Evolutionary conservation across 2,888 invertebrate species (phyloP).

Genomic region (Drosophila greeni): DNA sequence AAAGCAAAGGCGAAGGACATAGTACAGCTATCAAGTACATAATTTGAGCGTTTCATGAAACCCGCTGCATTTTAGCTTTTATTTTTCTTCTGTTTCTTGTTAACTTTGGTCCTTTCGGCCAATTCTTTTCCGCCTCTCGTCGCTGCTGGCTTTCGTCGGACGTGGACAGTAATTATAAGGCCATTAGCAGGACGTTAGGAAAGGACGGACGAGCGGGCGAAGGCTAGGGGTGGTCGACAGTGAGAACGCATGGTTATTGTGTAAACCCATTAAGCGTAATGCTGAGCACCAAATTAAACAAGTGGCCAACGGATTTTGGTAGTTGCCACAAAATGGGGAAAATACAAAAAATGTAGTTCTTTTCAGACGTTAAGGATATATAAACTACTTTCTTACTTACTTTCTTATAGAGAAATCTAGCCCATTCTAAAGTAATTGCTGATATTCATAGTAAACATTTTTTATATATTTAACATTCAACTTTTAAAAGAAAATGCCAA

Average conservation of each 20-base stretch:
- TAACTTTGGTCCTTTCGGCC: conserved; percentile 39
- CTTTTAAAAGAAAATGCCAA: not conserved
- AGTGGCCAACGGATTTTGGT: conserved; percentile 41
- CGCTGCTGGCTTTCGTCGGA: conserved; percentile 46
- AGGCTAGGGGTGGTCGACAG: not conserved
- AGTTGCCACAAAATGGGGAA: not conserved
- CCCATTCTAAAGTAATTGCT: not conserved
- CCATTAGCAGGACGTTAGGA: conserved; percentile 61
- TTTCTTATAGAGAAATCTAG: conserved; percentile 10
- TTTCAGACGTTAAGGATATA: too few species aligned
- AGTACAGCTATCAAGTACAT: conserved; percentile 37
- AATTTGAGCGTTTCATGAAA: conserved; percentile 63
- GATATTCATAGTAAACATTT: too few species aligned
- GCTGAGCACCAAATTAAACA: conserved; percentile 65
- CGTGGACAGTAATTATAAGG: conserved; percentile 72
- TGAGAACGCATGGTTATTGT: conserved; percentile 63
- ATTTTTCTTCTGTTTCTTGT: conserved; percentile 44
- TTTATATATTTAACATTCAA: too few species aligned
- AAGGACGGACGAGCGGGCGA: not conserved
- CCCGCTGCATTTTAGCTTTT: conserved; percentile 40
- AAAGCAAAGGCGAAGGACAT: conserved; percentile 27
- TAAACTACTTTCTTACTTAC: too few species aligned
- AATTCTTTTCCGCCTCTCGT: conserved; percentile 52
- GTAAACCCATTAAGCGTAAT: conserved; percentile 73
- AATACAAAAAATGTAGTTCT: not conserved